Evolutionary conservation across 2,797 vertebrate genomes (phyloP).

Genomic region (Allenopithecus nigroviridis): DNA sequence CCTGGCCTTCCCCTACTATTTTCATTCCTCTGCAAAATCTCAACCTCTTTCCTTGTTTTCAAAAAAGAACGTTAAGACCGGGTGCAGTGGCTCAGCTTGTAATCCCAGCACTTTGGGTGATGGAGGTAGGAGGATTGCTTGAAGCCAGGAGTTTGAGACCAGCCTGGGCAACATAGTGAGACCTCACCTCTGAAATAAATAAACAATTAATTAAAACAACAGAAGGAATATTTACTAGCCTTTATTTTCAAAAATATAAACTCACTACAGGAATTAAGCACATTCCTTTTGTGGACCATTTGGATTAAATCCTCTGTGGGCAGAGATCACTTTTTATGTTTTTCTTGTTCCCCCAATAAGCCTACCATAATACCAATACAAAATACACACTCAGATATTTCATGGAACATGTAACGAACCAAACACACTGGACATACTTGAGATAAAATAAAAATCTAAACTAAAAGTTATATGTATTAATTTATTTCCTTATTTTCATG

Average conservation of each 20-base stretch:
- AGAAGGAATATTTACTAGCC: background rate
- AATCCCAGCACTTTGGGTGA: background rate
- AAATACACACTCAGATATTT: background rate
- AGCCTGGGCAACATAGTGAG: background rate
- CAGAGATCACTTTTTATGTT: background rate
- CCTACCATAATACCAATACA: background rate
- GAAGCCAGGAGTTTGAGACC: background rate
- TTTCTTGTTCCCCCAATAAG: background rate
- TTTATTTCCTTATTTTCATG: background rate
- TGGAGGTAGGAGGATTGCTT: background rate
- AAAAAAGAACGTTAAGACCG: background rate
- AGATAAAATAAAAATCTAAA: background rate
- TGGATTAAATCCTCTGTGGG: background rate
- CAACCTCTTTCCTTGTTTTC: background rate
- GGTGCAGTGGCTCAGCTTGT: background rate
- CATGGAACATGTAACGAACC: background rate
- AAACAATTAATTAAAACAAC: background rate
- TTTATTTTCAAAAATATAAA: slow-evolving; percentile 17
- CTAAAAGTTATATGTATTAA: background rate
- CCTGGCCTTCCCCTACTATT: background rate
- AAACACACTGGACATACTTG: background rate
- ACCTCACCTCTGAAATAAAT: background rate
- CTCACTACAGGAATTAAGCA: background rate
- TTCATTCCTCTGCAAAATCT: background rate
- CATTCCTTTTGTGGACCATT: background rate